Evolutionary conservation across 2,113 vertebrate genomes (phyloP), one percentile per base, ranked within the genome.

Genomic region (Platysternon megacephalum): DNA sequence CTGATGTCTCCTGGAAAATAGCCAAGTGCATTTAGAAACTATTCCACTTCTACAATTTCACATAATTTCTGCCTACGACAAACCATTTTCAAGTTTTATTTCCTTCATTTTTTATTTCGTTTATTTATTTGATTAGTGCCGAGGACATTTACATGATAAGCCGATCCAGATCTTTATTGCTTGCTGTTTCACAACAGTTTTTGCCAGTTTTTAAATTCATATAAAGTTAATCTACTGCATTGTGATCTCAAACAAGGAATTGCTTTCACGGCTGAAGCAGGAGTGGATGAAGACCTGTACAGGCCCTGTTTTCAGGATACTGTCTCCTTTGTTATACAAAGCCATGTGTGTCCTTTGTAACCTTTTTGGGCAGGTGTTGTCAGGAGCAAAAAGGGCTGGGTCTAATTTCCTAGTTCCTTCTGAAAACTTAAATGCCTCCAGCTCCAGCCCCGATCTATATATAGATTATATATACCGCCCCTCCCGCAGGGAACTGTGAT

Each of bases 41-140:
- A 46, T 78, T 78, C 74, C 74, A 24, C 42, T 46, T 29, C 6
- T 46, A 78, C 46, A 28, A 44, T 78, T 26, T 76, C 42, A 76
- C 24, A 24, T 28, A 26, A 74, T 26, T 44, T 26, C 24, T 0
- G 0, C 35, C 29, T 0, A 1, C 6, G 29, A 39, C 2, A 55
- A 79, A 22, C 53, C 16, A 0, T 8, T 28, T 65, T 13, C 68
- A n/a, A 11, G 51, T 39, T 13, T 52, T 29, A 44, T 78, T 85
- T 55, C 11, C 53, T 29, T n/a, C 29, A 1, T 11, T 61, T 12
- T 42, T 19, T 17, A 51, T 24, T 52, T 19, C 32, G 4, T 39
- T 68, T 72, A 72, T 39, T 72, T 72, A 39, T 39, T 72, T 8
- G 21, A 72, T 72, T 72, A 72, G n/a, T 72, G 5, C 65, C 9